These are phyloP conservation scores for Aricia agestis DNA, from an alignment of 1,140 invertebrate genomes.

Conservation along the genomic window DNA sequence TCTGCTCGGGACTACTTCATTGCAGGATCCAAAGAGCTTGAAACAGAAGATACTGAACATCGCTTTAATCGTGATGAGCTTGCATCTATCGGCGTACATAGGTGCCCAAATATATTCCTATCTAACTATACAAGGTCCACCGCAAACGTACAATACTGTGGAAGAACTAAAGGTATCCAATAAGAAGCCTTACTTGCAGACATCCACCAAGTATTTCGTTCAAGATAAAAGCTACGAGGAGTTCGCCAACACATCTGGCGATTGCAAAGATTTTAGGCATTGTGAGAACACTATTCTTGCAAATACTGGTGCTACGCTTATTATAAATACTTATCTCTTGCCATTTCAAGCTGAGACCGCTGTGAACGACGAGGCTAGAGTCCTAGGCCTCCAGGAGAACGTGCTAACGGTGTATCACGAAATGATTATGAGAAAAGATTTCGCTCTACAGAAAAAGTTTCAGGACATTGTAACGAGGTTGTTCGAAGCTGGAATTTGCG, in stretches of 20 bases:
- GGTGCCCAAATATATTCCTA: constrained; percentile 53
- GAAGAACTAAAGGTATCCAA: constrained; percentile 46
- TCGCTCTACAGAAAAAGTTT: constrained; percentile 32
- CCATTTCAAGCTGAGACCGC: constrained; percentile 42
- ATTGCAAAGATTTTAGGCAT: constrained; percentile 42
- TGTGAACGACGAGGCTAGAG: constrained; percentile 49
- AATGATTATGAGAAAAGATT: constrained; percentile 52
- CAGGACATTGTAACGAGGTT: constrained; percentile 38
- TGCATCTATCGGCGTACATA: constrained; percentile 51
- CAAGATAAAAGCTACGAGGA: constrained; percentile 40
- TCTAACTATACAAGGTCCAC: constrained; percentile 49
- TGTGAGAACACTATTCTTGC: constrained; percentile 40
- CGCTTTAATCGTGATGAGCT: constrained; percentile 43
- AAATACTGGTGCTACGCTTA: constrained; percentile 43
- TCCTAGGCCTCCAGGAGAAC: constrained; percentile 40
- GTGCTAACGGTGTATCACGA: constrained; percentile 54
- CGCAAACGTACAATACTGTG: constrained; percentile 41
- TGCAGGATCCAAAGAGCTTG: constrained; percentile 39
- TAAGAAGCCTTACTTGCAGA: constrained; percentile 38
- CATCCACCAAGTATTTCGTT: constrained; percentile 44
- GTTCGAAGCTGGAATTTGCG: constrained; percentile 54
- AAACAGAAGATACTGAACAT: constrained; percentile 56
- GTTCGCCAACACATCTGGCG: constrained; percentile 44
- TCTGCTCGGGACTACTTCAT: constrained; percentile 40
- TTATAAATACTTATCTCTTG: constrained; percentile 38